Evolutionary conservation across 2,888 invertebrate genomes (phyloP), one percentile per base, ranked within the genome.

Genomic region (Drosophila nr. perissopoda): DNA sequence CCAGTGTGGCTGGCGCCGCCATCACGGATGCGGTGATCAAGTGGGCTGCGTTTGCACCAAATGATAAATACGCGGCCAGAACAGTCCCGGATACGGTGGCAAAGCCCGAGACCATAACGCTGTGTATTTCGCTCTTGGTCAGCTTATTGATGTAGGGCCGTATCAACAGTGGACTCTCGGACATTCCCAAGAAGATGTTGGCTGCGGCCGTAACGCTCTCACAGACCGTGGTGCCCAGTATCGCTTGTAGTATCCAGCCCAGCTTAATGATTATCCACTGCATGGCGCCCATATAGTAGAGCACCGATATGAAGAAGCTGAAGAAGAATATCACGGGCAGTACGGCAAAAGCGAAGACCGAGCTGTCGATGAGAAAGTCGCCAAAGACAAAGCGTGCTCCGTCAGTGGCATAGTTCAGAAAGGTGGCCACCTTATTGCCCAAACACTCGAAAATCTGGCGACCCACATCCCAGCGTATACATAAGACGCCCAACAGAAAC

Each of bases 61-160:
- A 98, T 4, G 95, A 95, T 62, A 99, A 97, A 92, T 98, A 99
- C 0, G 98, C 97, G 0, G 98, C 99, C 89, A 99, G 94, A 1
- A 99, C 98, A 1, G 98, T 96, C 94, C 97, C 98, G 45, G 99
- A 98, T 11, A 99, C 98, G 0, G 98, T 98, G 0, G 99, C 98
- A 93, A 99, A 99, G 6, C 99, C 99, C 0, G 97, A 97, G 0
- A 97, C 95, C 97, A 99, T 97, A 18, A 99, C 95, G 0, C 98
- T 96, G 92, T 99, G 98, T 0, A 99, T 93, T 93, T 99, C 99
- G 0, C 98, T 99, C 34, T 95, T 95, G 0, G 99, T 99, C 91
- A 99, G 73, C 38, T 89, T 93, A n/a, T 94, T 92, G 13, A 99
- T 93, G 87, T 98, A 99, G 0, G 99, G 98, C 87, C 96, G 96